Evolutionary conservation across 2,113 vertebrate genomes (phyloP).

Genomic region (Nycticebus coucang): DNA sequence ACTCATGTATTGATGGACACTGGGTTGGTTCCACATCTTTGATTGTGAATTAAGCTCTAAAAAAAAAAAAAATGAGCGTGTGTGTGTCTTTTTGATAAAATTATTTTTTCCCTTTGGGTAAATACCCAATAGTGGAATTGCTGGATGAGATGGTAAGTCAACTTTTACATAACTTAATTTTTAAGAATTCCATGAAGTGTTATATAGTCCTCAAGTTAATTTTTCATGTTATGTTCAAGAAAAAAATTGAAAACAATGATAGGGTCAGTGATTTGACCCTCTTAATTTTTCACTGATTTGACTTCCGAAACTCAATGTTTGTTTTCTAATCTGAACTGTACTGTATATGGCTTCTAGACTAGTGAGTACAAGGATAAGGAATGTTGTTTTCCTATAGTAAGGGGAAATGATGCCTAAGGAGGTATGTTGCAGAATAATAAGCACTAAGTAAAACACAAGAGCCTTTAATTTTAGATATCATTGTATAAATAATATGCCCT

Average conservation of each 20-base stretch:
- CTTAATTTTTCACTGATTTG: slow-evolving; percentile 76
- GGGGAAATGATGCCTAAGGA: slow-evolving; percentile 79
- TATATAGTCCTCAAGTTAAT: background rate
- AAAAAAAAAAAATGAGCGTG: no score
- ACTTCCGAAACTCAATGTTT: slow-evolving; percentile 71
- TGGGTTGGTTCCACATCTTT: no score
- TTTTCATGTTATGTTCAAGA: background rate
- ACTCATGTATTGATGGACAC: no score
- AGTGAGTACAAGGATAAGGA: slow-evolving; percentile 79
- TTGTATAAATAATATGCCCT: slow-evolving; percentile 26
- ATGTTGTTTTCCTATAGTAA: slow-evolving; percentile 81
- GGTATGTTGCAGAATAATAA: slow-evolving; percentile 67
- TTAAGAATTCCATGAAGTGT: background rate
- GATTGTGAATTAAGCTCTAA: no score
- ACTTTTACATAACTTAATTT: background rate
- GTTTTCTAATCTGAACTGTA: slow-evolving; percentile 63
- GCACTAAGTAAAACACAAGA: slow-evolving; percentile 80
- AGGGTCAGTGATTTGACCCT: slow-evolving; percentile 35
- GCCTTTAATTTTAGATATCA: slow-evolving; percentile 57
- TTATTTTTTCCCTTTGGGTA: no score
- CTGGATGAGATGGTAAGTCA: no score
- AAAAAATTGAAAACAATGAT: slow-evolving; percentile 66
- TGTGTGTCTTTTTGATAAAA: no score
- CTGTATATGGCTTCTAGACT: slow-evolving; percentile 83
- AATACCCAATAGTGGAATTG: no score